Conservation (phyloP, 1,140 invertebrate species). For the Diabrotica virgifera region DNA sequence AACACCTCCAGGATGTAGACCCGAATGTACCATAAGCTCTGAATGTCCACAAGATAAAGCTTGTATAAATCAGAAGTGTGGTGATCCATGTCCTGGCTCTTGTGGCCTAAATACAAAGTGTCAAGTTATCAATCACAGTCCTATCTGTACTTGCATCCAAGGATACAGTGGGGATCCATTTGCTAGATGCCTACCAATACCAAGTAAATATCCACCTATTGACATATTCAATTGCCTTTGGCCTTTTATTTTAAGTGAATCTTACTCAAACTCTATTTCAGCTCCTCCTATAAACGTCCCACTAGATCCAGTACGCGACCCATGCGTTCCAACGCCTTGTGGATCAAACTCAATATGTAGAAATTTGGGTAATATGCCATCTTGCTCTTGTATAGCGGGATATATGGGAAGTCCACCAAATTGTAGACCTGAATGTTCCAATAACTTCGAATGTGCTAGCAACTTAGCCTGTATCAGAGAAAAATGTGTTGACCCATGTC, state of each 20-base stretch:
- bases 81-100: slow-evolving; percentile 74
- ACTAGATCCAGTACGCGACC: slow-evolving; percentile 51
- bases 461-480: slow-evolving; percentile 65
- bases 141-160: slow-evolving; percentile 64
- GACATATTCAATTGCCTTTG: slow-evolving; percentile 8
- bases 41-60: slow-evolving; percentile 77
- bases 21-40: slow-evolving; percentile 76
- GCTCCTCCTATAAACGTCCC: slow-evolving; percentile 39
- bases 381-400: slow-evolving; percentile 65
- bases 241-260: slow-evolving; percentile 1
- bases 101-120: slow-evolving; percentile 70
- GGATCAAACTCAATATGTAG: slow-evolving; percentile 65
- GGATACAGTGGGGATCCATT: slow-evolving; percentile 75
- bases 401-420: slow-evolving; percentile 69
- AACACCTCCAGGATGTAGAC: slow-evolving; percentile 73
- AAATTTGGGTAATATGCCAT: slow-evolving; percentile 55
- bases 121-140: slow-evolving; percentile 63
- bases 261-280: slow-evolving; percentile 20
- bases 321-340: slow-evolving; percentile 68
- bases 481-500: slow-evolving; percentile 68
- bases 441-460: slow-evolving; percentile 66
- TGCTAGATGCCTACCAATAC: slow-evolving; percentile 58
- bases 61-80: slow-evolving; percentile 74
- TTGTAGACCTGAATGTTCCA: slow-evolving; percentile 70
- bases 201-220: slow-evolving; percentile 50